Base-by-base conservation (phyloP, 2,888 invertebrate genomes). In the Cynaeus angustus region DNA sequence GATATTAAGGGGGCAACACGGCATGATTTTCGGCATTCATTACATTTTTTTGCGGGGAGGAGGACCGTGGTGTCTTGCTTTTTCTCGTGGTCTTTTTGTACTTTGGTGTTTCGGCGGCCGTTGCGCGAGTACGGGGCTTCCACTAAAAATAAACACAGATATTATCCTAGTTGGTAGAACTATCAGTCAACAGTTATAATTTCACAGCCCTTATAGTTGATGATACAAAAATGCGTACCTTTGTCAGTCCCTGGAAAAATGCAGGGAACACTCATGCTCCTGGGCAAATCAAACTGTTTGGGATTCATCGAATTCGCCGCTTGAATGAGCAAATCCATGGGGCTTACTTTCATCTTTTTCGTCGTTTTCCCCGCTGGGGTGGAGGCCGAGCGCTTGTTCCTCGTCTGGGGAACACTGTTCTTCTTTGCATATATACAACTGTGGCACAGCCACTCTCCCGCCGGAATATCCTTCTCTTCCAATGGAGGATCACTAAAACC, bases 361-460 rank as follows among this genome's bases (percentile, higher is more conserved):
- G 74, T n/a, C 2, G 46, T 6, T 48, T 59, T 61, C 5, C 33
- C 46, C 5, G 76, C 72, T 0, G 83, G 80, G 0, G 78, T 80
- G 3, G 82, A 83, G 26, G 78, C 75, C 8, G 83, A 81, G 56
- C 84, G 76, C 69, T 83, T 83, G 53, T 74, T 80, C 1, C 82
- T 73, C 0, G 77, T 72, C 66, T 80, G 79, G 1, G 79, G 86
- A 66, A 83, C 81, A 1, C 81, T 59, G 81, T 13, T 84, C 76
- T 45, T 86, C 77, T 82, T 84, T 77, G 86, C 77, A 76, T 88
- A 87, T 70, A 86, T 88, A 83, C 98, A 98, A 75, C 93, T 91
- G 77, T 94, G 93, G 80, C 98, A 98, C 72, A 96, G 85, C 97
- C 97, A 98, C 83, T 96, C 92, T 0, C 97, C 97, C 52, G 89